A percentile compares a stretch with the other conserved stretches of the same genome.
Evolutionary conservation across 2,888 invertebrate genomes (phyloP).

Genomic region (Eupithecia subumbrata): DNA sequence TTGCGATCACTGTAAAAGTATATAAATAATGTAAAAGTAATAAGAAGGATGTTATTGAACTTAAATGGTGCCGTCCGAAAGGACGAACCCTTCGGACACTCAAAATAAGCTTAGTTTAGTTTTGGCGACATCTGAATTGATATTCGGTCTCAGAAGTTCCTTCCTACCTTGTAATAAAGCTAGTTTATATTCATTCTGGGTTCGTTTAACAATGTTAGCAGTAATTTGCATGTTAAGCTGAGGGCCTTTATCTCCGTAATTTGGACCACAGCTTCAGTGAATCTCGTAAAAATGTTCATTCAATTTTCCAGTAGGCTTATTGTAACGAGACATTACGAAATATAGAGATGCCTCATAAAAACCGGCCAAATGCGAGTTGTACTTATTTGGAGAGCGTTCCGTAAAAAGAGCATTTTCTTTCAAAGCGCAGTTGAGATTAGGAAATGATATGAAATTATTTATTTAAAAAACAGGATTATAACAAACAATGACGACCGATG

Average conservation of each 20-base stretch:
- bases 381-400: neutral
- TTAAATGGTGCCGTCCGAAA: no score
- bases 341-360: slow-evolving; percentile 11
- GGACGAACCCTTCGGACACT: no score
- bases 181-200: slow-evolving; percentile 1
- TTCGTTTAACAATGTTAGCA: neutral
- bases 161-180: neutral
- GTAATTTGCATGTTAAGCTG: neutral
- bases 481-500: no score
- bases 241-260: neutral
- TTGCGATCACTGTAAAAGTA: no score
- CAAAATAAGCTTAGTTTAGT: neutral
- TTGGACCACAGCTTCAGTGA: neutral
- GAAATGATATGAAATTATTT: neutral
- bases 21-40: no score
- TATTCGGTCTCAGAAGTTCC: neutral
- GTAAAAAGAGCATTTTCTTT: neutral
- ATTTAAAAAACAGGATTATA: neutral
- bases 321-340: slow-evolving; percentile 9
- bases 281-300: slow-evolving; percentile 9
- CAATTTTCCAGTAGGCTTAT: slow-evolving; percentile 9
- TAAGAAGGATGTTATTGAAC: no score
- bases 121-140: neutral
- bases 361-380: neutral
- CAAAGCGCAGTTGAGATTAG: neutral